Evolutionary conservation across 2,113 vertebrate species (phyloP).

Genomic region (Equus przewalskii): DNA sequence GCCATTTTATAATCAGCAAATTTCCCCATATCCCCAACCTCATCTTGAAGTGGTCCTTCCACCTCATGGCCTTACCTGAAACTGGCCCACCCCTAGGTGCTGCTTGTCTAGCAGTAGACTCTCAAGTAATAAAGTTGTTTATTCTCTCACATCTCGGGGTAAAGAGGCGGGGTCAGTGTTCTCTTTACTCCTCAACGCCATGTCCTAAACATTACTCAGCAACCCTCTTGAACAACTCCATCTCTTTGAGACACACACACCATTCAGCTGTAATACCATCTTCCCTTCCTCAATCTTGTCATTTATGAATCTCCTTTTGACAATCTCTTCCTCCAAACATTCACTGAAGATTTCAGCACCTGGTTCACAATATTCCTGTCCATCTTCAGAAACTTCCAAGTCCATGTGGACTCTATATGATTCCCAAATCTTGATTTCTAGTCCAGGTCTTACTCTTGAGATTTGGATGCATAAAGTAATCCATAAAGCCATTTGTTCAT

Average conservation of each 20-base stretch:
- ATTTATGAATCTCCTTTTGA: slow-evolving; percentile 6
- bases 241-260: neutral
- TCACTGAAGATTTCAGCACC: neutral
- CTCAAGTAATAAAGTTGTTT: neutral
- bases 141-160: neutral
- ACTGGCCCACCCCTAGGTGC: neutral
- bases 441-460: neutral
- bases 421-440: neutral
- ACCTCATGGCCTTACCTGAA: neutral
- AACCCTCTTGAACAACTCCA: neutral
- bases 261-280: neutral
- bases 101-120: neutral
- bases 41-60: neutral
- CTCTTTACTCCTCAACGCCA: neutral
- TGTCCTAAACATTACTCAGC: neutral
- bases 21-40: neutral
- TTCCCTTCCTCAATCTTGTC: neutral
- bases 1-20: neutral
- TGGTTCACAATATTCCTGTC: neutral
- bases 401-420: neutral
- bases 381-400: slow-evolving; percentile 21
- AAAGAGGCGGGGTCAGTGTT: neutral
- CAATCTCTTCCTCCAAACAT: neutral
- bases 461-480: neutral
- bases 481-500: neutral